phyloP scores from a whole-genome alignment of 2,888 invertebrate genomes.

The Luffia ferchaultella region DNA sequence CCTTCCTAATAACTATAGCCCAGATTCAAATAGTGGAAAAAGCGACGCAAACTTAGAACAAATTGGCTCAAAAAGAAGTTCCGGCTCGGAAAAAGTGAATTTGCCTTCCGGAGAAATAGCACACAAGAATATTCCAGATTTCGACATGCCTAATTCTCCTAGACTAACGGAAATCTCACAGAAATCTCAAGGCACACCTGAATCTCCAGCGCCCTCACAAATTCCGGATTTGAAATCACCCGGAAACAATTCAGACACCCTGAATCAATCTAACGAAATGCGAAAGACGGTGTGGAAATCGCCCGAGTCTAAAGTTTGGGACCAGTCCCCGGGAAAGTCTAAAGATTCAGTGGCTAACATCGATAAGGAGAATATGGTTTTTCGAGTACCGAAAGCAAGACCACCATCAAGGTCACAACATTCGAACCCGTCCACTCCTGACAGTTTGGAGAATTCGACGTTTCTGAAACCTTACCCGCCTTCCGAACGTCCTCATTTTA shows the following conservation, averaged over 20 bases:
- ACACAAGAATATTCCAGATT: constrained; percentile 42
- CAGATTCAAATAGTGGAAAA: constrained; percentile 56
- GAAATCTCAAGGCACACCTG: constrained; percentile 46
- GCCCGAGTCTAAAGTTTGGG: constrained; percentile 55
- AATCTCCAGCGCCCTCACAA: constrained; percentile 44
- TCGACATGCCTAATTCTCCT: constrained; percentile 53
- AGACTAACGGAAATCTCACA: constrained; percentile 51
- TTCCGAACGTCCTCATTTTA: constrained; percentile 46
- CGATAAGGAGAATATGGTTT: constrained; percentile 62
- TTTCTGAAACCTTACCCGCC: constrained; percentile 72
- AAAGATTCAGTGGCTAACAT: constrained; percentile 33
- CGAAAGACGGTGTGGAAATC: constrained; percentile 56
- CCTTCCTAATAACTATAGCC: constrained; percentile 56
- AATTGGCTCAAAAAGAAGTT: constrained; percentile 27
- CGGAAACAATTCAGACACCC: constrained; percentile 24
- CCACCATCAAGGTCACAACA: constrained; percentile 69
- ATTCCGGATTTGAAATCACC: constrained; percentile 49
- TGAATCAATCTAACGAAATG: constrained; percentile 26
- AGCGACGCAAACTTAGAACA: constrained; percentile 49
- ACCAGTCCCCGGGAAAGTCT: constrained; percentile 31
- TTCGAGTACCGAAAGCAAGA: constrained; percentile 71
- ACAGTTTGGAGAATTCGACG: constrained; percentile 57
- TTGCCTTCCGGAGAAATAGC: constrained; percentile 28
- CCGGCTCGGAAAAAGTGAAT: constrained; percentile 38
- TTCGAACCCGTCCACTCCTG: constrained; percentile 45